A percentile compares a stretch with the other conserved stretches of the same genome.
Evolutionary conservation across 2,113 vertebrate genomes (phyloP).

Genomic region (Caretta caretta): DNA sequence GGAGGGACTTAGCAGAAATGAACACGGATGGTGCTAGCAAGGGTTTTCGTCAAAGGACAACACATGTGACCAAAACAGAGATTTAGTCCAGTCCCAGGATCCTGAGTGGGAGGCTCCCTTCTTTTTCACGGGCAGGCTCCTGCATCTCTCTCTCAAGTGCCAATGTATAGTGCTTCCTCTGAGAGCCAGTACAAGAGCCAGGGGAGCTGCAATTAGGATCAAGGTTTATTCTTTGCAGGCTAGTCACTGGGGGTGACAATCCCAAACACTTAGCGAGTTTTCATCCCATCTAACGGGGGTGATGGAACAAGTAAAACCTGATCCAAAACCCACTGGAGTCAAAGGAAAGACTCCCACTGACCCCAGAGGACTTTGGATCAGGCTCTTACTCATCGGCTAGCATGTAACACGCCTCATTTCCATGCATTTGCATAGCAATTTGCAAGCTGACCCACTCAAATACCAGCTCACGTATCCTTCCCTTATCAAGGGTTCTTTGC

Average conservation of each 20-base stretch:
- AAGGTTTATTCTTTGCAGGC: not conserved
- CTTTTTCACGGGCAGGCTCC: not conserved
- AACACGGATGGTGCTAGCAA: not conserved
- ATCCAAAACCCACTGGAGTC: not conserved
- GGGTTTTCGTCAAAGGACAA: not conserved
- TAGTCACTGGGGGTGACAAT: not conserved
- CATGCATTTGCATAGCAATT: not conserved
- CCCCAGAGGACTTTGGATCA: not conserved
- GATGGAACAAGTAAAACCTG: not conserved
- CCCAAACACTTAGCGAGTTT: not conserved
- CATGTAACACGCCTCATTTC: not conserved
- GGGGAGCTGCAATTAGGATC: not conserved
- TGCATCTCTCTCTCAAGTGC: not conserved
- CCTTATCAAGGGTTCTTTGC: not conserved
- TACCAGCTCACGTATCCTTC: not conserved
- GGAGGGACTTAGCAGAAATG: not conserved
- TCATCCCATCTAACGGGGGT: not conserved
- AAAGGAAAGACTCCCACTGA: rapidly evolving
- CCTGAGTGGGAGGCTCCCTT: not conserved
- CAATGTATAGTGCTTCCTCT: not conserved
- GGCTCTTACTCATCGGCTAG: not conserved
- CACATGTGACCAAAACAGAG: not conserved
- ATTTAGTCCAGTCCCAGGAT: not conserved
- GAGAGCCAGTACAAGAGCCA: not conserved
- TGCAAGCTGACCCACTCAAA: not conserved